Evolutionary conservation across 2,888 invertebrate genomes (phyloP).

Genomic region (Chymomyza caudatula): DNA sequence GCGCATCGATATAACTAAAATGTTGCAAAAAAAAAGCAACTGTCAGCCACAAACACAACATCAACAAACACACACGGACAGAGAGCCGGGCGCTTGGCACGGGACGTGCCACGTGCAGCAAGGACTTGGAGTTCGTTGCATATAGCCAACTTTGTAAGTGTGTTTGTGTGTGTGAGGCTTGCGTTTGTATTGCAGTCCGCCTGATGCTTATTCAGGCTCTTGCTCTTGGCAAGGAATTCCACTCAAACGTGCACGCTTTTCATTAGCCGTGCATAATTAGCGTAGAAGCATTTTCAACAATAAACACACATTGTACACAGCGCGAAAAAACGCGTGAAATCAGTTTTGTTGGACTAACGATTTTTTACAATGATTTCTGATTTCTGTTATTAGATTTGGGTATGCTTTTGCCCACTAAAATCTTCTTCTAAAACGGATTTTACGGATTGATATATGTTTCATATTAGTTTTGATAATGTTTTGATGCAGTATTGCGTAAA

Average conservation of each 20-base stretch:
- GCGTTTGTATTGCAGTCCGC: not conserved
- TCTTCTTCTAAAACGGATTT: too few species aligned
- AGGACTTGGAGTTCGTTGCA: not conserved
- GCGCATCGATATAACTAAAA: constrained; percentile 55
- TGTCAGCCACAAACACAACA: constrained; percentile 22
- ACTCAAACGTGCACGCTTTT: constrained; percentile 16
- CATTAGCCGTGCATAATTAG: constrained; percentile 34
- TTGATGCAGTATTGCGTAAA: too few species aligned
- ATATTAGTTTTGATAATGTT: too few species aligned
- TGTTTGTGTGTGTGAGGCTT: not conserved
- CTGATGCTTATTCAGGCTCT: not conserved
- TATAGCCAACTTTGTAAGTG: too few species aligned
- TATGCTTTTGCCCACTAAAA: too few species aligned
- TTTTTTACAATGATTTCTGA: not conserved
- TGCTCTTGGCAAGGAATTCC: not conserved
- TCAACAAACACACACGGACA: constrained; percentile 16
- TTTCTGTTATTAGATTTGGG: not conserved
- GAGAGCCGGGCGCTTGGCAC: constrained; percentile 4
- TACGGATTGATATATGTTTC: too few species aligned
- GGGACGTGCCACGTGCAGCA: constrained; percentile 5
- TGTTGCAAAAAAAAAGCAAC: not conserved
- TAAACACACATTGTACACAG: not conserved
- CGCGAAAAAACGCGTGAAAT: constrained; percentile 1
- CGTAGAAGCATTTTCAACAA: not conserved
- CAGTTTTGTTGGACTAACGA: not conserved